Conservation (phyloP, 2,797 vertebrate species). For the Micromesistius poutassou region DNA sequence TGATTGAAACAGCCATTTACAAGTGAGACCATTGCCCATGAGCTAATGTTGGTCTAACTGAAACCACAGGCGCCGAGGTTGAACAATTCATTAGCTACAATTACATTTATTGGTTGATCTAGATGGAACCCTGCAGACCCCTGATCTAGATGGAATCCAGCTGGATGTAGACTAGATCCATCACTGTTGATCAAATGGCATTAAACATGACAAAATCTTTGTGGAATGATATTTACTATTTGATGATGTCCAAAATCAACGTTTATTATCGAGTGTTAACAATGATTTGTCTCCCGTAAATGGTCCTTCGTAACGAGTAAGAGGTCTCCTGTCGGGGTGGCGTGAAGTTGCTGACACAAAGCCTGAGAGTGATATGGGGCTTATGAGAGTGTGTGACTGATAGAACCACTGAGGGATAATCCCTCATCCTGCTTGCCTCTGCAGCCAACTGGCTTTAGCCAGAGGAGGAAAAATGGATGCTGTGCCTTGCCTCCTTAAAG, state of each 20-base stretch:
- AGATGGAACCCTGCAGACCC: too few species aligned
- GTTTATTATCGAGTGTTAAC: not conserved
- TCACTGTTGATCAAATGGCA: not conserved
- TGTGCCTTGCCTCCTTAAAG: conserved; percentile 52
- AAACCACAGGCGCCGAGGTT: not conserved
- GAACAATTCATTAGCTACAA: not conserved
- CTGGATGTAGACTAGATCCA: too few species aligned
- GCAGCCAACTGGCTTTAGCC: conserved; percentile 62
- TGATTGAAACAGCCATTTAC: not conserved
- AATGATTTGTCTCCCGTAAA: not conserved
- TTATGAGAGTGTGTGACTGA: conserved; percentile 70
- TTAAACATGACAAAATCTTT: not conserved
- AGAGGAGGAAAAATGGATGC: conserved; percentile 38
- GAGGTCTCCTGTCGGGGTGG: conserved; percentile 46
- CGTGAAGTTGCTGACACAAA: conserved; percentile 69
- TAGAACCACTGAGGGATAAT: conserved; percentile 69
- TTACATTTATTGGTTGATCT: not conserved
- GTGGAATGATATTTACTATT: not conserved
- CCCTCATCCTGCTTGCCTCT: conserved; percentile 63
- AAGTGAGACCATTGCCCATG: not conserved
- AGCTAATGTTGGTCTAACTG: not conserved
- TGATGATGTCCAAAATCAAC: not conserved
- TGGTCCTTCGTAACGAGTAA: conserved; percentile 52
- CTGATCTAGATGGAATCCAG: too few species aligned
- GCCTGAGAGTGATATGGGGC: conserved; percentile 68